A percentile compares a stretch with the other conserved stretches of the same genome.
Conservation (phyloP, 1,140 invertebrate species). For the Chironomus striatipennis region DNA sequence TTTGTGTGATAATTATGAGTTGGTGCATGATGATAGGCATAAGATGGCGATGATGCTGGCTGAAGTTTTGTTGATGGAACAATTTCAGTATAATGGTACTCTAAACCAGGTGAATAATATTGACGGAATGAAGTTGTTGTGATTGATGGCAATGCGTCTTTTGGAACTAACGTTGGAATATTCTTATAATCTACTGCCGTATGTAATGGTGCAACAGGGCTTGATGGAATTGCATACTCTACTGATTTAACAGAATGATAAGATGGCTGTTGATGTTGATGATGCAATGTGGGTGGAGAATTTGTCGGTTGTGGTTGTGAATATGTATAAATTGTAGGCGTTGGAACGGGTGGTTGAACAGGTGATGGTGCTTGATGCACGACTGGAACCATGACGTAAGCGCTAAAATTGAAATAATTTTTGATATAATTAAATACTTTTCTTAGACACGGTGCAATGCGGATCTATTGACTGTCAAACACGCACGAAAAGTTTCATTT, state of each 20-base stretch:
- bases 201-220: background rate
- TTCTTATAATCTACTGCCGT: background rate
- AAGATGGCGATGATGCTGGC: background rate
- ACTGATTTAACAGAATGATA: background rate
- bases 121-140: background rate
- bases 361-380: background rate
- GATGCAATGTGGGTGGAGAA: background rate
- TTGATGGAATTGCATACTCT: background rate
- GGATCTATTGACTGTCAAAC: background rate
- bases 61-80: background rate
- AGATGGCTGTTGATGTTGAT: background rate
- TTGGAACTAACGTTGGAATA: background rate
- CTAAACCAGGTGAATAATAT: slow-evolving; percentile 1
- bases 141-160: background rate
- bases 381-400: slow-evolving; percentile 10
- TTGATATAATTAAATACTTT: no score
- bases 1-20: background rate
- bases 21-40: slow-evolving; percentile 15
- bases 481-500: background rate
- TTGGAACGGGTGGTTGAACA: background rate
- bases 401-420: background rate
- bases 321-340: background rate
- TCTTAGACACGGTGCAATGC: no score
- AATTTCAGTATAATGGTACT: slow-evolving; percentile 6
- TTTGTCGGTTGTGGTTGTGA: background rate